Evolutionary conservation across 2,888 invertebrate species (phyloP).

Genomic region (Cephonodes hylas): DNA sequence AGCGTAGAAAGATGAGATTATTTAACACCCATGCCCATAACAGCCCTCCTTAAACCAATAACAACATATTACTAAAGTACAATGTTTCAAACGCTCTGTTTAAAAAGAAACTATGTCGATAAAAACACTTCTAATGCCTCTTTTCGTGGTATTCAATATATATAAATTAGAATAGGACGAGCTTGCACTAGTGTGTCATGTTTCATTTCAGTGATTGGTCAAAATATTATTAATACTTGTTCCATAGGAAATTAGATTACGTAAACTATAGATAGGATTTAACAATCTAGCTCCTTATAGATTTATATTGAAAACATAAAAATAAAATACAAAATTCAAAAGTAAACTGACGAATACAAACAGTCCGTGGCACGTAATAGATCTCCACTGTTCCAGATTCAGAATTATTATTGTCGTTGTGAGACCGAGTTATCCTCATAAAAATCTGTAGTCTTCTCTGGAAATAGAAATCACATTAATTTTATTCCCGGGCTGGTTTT

Average conservation of each 20-base stretch:
- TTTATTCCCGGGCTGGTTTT: neutral
- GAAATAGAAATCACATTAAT: slow-evolving; percentile 3
- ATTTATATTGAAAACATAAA: neutral
- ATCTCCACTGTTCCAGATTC: neutral
- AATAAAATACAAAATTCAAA: neutral
- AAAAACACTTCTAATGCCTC: too few species aligned
- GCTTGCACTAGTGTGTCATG: too few species aligned
- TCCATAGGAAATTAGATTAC: too few species aligned
- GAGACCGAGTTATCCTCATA: neutral
- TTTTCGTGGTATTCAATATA: too few species aligned
- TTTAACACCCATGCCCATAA: neutral
- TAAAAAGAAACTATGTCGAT: too few species aligned
- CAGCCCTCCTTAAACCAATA: neutral
- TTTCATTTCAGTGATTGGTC: too few species aligned
- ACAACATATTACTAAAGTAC: neutral
- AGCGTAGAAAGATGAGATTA: neutral
- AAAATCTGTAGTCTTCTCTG: neutral
- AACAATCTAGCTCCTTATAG: too few species aligned
- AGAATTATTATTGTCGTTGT: neutral
- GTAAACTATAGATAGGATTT: too few species aligned
- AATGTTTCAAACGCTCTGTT: neutral
- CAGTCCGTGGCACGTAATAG: neutral
- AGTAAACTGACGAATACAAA: neutral
- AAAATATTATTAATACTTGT: too few species aligned
- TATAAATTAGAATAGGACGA: too few species aligned